Base-by-base conservation (phyloP, 2,888 invertebrate species). In the Pristionchus exspectatus region DNA sequence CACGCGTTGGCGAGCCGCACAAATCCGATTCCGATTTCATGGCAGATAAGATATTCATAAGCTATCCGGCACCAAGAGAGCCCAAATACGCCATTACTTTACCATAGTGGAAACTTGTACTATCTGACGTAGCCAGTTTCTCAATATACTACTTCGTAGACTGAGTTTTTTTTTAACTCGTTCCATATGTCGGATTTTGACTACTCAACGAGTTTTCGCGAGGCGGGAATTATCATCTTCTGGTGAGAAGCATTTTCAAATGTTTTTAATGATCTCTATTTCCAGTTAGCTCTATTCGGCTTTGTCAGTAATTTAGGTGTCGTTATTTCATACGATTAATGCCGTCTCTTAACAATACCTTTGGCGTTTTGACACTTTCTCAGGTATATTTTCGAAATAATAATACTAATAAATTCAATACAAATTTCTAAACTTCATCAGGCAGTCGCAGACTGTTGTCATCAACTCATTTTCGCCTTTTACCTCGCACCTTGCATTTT, bases 261-360 rank as follows among this genome's bases (percentile, higher is more conserved):
- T n/a, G n/a, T n/a, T n/a, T n/a, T n/a, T n/a, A n/a, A n/a, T 10
- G 9, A 50, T 50, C 1, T 50, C 10, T 50, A 7, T 50, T 50
- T 50, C 44, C 44, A 50, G 44, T 50, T 3, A 3, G 12, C 44
- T 50, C 10, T 50, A 50, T 50, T 50, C 44, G 44, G 44, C 44
- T 3, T 9, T 50, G 44, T 50, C 44, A 7, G 44, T 50, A 50
- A 50, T 50, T 50, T 50, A 9, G 10, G 44, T 18, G 24, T 59
- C 21, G 4, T 24, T 21, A 59, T 59, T 21, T 50, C 44, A 50
- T 50, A 50, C 90, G 90, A 27, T 54, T 81, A 18, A 87, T 91
- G 0, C 90, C 91, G 5, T 90, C 91, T 2, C 85, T 92, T 16
- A 90, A 91, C 56, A 90, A 91, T 74, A 81, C 91, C 16, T 92